phyloP scores from a whole-genome alignment of 2,888 invertebrate genomes.

The Cantharis lateralis region DNA sequence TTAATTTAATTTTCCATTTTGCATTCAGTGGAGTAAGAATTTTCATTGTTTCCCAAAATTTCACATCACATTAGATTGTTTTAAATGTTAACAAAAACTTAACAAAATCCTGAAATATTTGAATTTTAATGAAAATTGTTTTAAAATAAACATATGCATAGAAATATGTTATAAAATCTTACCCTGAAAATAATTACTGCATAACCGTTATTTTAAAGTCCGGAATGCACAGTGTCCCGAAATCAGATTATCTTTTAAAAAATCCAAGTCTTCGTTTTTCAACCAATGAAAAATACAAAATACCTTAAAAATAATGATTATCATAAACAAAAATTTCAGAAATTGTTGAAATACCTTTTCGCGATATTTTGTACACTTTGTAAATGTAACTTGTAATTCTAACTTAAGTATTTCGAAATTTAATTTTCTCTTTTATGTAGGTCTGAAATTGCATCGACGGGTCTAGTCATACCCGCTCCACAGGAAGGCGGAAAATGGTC shows the following conservation, averaged over 20 bases:
- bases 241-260: too few relatives aligned
- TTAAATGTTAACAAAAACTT: too few relatives aligned
- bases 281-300: too few relatives aligned
- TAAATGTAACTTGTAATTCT: neutral
- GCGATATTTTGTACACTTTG: neutral
- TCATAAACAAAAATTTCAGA: neutral
- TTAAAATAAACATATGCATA: too few relatives aligned
- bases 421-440: constrained; percentile 47
- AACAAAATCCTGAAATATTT: too few relatives aligned
- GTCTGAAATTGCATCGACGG: constrained; percentile 62
- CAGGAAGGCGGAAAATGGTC: constrained; percentile 69
- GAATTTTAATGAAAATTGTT: too few relatives aligned
- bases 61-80: neutral
- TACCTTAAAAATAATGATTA: too few relatives aligned
- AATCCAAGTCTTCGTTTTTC: too few relatives aligned
- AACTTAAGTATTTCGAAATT: neutral
- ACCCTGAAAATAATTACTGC: too few relatives aligned
- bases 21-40: neutral
- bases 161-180: too few relatives aligned
- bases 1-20: neutral
- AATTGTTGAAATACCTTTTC: neutral
- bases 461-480: constrained; percentile 64
- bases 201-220: too few relatives aligned
- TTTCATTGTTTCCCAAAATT: neutral
- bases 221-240: too few relatives aligned